These are phyloP conservation scores for Rhabdophis nuchalis DNA, from an alignment of 2,797 vertebrate genomes.

Conservation along the genomic window DNA sequence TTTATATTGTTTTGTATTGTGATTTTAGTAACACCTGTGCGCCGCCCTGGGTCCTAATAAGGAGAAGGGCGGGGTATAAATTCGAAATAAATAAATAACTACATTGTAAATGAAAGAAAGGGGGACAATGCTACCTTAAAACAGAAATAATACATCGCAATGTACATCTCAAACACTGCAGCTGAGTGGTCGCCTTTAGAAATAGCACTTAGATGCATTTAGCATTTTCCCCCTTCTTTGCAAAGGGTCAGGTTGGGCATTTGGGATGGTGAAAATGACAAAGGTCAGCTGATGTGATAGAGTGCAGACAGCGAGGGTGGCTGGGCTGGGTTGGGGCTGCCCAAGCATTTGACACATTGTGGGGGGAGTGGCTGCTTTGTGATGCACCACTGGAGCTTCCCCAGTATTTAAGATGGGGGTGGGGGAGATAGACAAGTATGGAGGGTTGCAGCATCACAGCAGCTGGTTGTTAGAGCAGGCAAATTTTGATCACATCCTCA, in stretches of 20 bases:
- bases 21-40: too few species aligned
- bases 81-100: too few species aligned
- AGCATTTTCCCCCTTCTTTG: neutral
- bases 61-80: too few species aligned
- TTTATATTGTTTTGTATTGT: too few species aligned
- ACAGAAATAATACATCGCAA: neutral
- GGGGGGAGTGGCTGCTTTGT: neutral
- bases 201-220: too few species aligned
- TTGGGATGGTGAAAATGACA: neutral
- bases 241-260: neutral
- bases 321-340: neutral
- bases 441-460: neutral
- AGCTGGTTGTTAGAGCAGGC: neutral
- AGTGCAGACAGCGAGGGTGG: neutral
- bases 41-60: too few species aligned
- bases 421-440: neutral
- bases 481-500: neutral
- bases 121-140: neutral
- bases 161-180: neutral
- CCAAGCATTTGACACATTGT: neutral
- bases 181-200: too few species aligned
- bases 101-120: neutral
- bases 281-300: neutral
- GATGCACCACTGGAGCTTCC: neutral
- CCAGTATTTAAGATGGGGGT: neutral